Conservation (phyloP, 2,113 vertebrate genomes). For the Lagopus muta region DNA sequence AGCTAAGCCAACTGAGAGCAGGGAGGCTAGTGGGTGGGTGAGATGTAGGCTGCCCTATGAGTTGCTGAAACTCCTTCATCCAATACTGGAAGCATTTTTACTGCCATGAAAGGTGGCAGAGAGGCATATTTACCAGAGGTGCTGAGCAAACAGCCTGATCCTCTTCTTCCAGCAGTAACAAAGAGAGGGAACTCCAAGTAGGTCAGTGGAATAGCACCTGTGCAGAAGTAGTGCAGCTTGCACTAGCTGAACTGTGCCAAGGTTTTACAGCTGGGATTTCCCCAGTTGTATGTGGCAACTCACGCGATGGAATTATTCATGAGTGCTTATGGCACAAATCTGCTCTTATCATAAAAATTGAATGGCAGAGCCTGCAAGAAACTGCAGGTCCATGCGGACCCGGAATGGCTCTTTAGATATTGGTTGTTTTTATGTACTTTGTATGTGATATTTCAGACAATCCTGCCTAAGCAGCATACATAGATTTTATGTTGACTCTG, state of each 20-base stretch:
- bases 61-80: not conserved
- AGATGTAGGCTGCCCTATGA: not conserved
- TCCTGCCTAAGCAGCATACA: not conserved
- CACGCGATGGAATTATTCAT: conserved; percentile 55
- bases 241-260: conserved; percentile 20
- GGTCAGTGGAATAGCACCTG: conserved; percentile 58
- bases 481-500: not conserved
- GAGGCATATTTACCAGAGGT: not conserved
- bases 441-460: not conserved
- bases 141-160: not conserved
- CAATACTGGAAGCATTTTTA: not conserved
- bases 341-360: conserved; percentile 33
- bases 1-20: not conserved
- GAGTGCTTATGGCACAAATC: conserved; percentile 33
- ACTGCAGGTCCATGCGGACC: not conserved
- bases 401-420: not conserved
- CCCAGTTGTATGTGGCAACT: conserved; percentile 19
- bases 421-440: not conserved
- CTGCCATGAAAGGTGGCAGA: not conserved
- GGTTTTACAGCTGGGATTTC: conserved; percentile 54
- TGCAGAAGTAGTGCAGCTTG: not conserved
- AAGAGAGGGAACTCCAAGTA: conserved; percentile 47
- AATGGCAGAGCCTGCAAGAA: conserved; percentile 33
- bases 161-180: not conserved
- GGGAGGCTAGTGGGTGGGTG: not conserved